Conservation (phyloP, 2,113 vertebrate species). For the Aldabrachelys gigantea region DNA sequence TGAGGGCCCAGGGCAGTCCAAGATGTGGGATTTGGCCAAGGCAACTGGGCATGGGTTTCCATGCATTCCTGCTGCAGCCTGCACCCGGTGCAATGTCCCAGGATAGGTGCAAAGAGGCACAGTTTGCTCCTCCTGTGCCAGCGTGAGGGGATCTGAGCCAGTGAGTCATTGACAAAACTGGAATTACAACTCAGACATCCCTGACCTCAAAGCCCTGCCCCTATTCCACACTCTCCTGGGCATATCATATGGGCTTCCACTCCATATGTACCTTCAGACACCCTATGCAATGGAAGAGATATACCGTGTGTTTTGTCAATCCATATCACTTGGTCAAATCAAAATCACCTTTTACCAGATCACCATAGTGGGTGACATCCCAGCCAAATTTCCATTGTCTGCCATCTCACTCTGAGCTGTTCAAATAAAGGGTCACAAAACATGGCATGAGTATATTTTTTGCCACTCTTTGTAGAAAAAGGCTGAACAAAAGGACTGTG, state of each 20-base stretch:
- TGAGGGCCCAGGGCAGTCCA: not conserved
- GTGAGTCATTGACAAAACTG: not conserved
- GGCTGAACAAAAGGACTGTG: not conserved
- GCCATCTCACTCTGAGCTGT: not conserved
- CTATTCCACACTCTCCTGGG: not conserved
- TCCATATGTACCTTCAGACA: not conserved
- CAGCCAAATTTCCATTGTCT: not conserved
- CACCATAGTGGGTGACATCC: not conserved
- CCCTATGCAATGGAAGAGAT: not conserved
- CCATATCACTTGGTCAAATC: not conserved
- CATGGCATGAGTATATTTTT: not conserved
- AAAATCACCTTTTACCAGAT: not conserved
- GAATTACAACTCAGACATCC: not conserved
- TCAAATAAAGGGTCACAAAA: not conserved
- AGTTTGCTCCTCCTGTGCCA: not conserved
- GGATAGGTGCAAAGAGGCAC: not conserved
- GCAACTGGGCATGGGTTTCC: not conserved
- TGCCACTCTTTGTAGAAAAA: not conserved
- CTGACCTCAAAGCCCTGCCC: not conserved
- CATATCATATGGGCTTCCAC: not conserved
- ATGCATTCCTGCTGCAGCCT: not conserved
- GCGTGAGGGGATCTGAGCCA: not conserved
- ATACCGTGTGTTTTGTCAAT: not conserved
- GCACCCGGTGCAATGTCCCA: not conserved
- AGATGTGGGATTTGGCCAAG: not conserved